A percentile compares a stretch with the other conserved stretches of the same genome.
phyloP scores from a whole-genome alignment of 2,113 vertebrate genomes.

The Rattus rattus region DNA sequence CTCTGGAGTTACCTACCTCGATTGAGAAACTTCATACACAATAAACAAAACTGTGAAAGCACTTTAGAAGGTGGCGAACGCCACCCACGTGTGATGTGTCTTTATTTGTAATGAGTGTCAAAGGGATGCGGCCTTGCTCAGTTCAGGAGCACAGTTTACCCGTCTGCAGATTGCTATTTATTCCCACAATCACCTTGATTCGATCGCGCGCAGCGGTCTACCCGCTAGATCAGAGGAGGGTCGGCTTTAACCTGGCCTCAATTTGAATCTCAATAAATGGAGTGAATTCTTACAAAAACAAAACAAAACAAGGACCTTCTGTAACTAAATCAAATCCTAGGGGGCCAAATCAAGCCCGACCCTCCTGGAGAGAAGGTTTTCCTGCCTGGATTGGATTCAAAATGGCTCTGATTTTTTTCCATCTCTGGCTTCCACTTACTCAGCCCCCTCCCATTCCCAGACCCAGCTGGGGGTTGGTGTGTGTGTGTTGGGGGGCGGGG shows the following conservation, averaged over 20 bases:
- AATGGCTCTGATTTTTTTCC: neutral
- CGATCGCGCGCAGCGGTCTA: neutral
- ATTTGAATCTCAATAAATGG: constrained; percentile 64
- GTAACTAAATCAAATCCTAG: constrained; percentile 15
- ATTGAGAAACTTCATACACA: neutral
- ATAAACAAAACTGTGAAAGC: neutral
- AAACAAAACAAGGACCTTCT: neutral
- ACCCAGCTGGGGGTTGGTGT: neutral
- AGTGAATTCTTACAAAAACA: neutral
- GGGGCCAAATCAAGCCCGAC: neutral
- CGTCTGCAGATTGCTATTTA: neutral
- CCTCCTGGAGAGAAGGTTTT: neutral
- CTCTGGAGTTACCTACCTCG: neutral
- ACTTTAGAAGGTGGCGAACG: constrained; percentile 13
- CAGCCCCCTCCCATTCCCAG: neutral
- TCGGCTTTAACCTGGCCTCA: constrained; percentile 45
- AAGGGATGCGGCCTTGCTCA: neutral
- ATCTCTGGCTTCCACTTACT: neutral
- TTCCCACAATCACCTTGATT: neutral
- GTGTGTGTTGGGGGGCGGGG: neutral
- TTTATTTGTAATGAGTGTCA: constrained; percentile 43
- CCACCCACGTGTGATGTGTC: neutral
- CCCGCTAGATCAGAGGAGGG: neutral
- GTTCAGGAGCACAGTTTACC: neutral
- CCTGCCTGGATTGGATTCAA: neutral